Evolutionary conservation across 1,140 invertebrate genomes (phyloP).

Genomic region (Drosophila orosa): DNA sequence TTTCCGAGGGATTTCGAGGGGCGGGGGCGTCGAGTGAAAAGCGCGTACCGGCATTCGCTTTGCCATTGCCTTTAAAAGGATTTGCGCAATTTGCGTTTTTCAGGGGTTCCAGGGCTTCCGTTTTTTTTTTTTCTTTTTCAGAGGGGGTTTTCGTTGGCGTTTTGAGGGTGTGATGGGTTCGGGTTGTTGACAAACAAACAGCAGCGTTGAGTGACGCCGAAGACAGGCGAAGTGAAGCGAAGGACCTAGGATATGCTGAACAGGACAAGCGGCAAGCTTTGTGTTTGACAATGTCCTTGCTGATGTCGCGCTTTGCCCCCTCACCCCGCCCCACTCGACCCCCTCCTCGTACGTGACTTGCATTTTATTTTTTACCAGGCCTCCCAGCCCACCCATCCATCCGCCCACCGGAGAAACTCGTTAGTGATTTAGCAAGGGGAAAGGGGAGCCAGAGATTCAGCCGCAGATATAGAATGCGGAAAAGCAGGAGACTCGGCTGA

Average conservation of each 20-base stretch:
- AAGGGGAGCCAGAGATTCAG: constrained; percentile 30
- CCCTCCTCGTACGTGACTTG: constrained; percentile 69
- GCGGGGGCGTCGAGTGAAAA: constrained; percentile 31
- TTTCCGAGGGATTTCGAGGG: constrained; percentile 5
- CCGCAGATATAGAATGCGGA: constrained; percentile 20
- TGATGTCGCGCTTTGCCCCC: constrained; percentile 54
- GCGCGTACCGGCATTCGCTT: constrained; percentile 64
- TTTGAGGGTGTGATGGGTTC: constrained; percentile 33
- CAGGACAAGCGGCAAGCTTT: constrained; percentile 55
- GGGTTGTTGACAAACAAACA: constrained; percentile 80
- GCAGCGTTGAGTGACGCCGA: constrained; percentile 73
- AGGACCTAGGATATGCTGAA: constrained; percentile 58
- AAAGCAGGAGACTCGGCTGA: constrained; percentile 23
- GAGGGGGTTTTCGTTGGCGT: constrained; percentile 14
- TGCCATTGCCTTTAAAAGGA: constrained; percentile 72
- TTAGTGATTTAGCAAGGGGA: constrained; percentile 75
- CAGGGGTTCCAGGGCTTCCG: constrained; percentile 15
- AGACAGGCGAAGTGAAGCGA: constrained; percentile 60
- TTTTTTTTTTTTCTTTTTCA: constrained; percentile 16
- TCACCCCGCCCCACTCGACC: neutral
- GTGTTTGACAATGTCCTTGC: constrained; percentile 81
- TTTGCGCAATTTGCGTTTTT: constrained; percentile 76
- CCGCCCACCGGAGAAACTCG: constrained; percentile 64
- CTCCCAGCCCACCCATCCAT: constrained; percentile 13
- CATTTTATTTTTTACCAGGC: constrained; percentile 66